Evolutionary conservation across 2,113 vertebrate genomes (phyloP).

Genomic region (Callithrix jacchus): DNA sequence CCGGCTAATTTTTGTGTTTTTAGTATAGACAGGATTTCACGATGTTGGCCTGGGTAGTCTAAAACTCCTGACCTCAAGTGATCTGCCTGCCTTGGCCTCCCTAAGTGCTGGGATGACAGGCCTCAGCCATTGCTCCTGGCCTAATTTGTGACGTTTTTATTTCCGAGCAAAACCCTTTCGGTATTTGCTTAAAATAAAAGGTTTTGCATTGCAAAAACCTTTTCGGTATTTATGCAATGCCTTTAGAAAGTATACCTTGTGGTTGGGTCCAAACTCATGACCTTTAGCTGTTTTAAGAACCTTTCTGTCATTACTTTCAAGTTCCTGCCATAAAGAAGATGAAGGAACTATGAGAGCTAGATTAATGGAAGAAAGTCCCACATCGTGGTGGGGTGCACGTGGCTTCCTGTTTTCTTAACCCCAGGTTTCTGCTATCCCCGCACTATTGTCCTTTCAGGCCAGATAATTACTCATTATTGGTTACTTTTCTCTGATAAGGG

Average conservation of each 20-base stretch:
- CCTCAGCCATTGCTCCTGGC: background rate
- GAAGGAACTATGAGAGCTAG: background rate
- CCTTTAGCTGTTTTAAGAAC: background rate
- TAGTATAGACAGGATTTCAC: too few species aligned
- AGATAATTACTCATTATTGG: background rate
- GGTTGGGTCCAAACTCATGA: background rate
- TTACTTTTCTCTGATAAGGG: background rate
- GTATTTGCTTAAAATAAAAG: too few species aligned
- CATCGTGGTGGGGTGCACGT: fast-evolving
- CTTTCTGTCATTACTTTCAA: background rate
- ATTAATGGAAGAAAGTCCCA: background rate
- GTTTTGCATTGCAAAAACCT: too few species aligned
- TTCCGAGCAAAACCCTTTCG: background rate
- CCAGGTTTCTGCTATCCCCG: fast-evolving
- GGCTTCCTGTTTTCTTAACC: background rate
- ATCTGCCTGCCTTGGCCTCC: too few species aligned
- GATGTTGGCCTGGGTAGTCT: too few species aligned
- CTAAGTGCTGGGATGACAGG: too few species aligned
- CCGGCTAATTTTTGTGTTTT: too few species aligned
- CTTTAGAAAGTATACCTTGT: background rate
- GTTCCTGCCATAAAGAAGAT: background rate
- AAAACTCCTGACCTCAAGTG: too few species aligned
- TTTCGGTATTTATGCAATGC: background rate
- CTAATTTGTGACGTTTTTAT: background rate
- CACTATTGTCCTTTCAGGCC: background rate